Evolutionary conservation across 2,113 vertebrate genomes (phyloP), one percentile per base, ranked within the genome.

Genomic region (Limanda limanda): DNA sequence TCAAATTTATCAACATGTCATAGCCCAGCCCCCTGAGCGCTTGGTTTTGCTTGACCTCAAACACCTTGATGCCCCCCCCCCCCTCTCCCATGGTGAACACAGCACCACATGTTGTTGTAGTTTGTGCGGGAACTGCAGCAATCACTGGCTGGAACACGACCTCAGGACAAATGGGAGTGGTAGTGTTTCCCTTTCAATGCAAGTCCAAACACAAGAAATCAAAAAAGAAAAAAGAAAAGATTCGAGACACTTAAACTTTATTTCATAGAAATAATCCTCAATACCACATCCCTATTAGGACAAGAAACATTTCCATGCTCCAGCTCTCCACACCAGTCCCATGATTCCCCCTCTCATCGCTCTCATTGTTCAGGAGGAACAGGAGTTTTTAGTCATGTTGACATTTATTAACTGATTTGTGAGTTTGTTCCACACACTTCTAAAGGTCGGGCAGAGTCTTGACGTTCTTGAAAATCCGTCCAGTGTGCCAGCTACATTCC

Each of bases 1-100:
- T 84, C 81, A 81, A 74, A 87, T 89, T 81, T 78, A 80, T 81
- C 78, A 73, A 77, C 78, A 60, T 79, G 84, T 87, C 78, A 82
- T 69, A 75, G 78, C 81, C 68, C 58, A 71, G 82, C 68, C 78
- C 78, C 72, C 59, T 11, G 52, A 84, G 81, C 15, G 59, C 57
- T 83, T 63, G 52, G 13, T 76, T 83, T 82, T 75, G 66, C 65
- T 54, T 62, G 71, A 83, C 80, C 80, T 81, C 63, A 45, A 70
- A 76, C 77, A 86, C 81, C 64, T 86, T 73, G 35, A 77, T 18
- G 11, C 40, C 47, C 47, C n/a, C 52, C n/a, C 60, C 74, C 35
- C 65, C 42, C 52, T 35, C 23, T 37, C 4, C 25, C 25, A 25
- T 20, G 37, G 74, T 47, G 71, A 78, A 59, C 18, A 4, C 59